phyloP scores from a whole-genome alignment of 2,113 vertebrate species.

The Amia ocellicauda region DNA sequence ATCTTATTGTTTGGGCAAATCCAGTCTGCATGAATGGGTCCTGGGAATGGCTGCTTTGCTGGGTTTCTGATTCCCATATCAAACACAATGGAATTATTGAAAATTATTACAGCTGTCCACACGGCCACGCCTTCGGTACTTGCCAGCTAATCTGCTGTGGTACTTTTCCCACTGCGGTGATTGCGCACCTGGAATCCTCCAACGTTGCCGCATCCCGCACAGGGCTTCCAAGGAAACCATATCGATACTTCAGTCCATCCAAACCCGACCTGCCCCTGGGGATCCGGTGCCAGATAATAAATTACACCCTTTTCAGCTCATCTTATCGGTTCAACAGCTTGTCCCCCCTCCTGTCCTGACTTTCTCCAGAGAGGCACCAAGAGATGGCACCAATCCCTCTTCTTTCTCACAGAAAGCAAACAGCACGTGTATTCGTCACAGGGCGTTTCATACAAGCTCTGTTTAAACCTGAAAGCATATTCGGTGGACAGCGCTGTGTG shows the following conservation, averaged over 20 bases:
- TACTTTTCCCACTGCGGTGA: slow-evolving; percentile 21
- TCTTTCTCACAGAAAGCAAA: too few relatives aligned
- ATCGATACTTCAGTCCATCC: not conserved
- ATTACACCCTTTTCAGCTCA: too few relatives aligned
- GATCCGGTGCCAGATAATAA: too few relatives aligned
- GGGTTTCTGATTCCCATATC: slow-evolving; percentile 25
- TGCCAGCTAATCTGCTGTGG: slow-evolving; percentile 10
- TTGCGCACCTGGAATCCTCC: slow-evolving; percentile 17
- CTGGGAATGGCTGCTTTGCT: slow-evolving; percentile 26
- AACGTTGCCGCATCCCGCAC: slow-evolving; percentile 16
- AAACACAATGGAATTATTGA: slow-evolving; percentile 12
- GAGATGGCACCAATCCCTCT: too few relatives aligned
- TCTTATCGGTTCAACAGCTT: too few relatives aligned
- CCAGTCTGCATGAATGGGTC: slow-evolving; percentile 40
- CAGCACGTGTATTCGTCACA: too few relatives aligned
- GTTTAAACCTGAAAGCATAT: too few relatives aligned
- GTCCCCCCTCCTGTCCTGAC: too few relatives aligned
- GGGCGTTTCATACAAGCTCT: too few relatives aligned
- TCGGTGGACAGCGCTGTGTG: too few relatives aligned
- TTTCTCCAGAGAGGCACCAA: too few relatives aligned
- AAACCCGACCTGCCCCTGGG: too few relatives aligned
- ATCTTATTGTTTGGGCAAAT: slow-evolving; percentile 41
- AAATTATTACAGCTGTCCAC: slow-evolving; percentile 12
- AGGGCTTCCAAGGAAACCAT: not conserved
- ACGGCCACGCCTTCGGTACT: not conserved